Percentiles rank a stretch among this genome's conserved stretches.
These are phyloP conservation scores for Papilio helenus DNA, from an alignment of 1,140 invertebrate species.

Conservation along the genomic window DNA sequence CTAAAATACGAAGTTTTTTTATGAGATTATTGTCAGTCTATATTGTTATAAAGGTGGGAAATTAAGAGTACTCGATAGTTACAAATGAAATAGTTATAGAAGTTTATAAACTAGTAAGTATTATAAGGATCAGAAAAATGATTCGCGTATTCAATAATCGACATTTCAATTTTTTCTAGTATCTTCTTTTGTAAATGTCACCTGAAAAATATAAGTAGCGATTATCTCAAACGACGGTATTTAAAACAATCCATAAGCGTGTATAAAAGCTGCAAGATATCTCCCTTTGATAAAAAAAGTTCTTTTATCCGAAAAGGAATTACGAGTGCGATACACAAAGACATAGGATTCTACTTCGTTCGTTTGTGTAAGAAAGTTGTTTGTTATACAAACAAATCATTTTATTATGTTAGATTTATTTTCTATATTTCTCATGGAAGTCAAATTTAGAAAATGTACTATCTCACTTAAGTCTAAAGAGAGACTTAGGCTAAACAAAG, in stretches of 20 bases:
- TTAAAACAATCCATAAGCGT: not conserved
- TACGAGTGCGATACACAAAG: slow-evolving; percentile 41
- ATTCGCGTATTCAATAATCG: too few relatives aligned
- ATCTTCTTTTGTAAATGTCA: too few relatives aligned
- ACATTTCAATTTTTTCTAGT: too few relatives aligned
- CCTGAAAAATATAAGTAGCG: not conserved
- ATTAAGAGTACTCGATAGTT: too few relatives aligned
- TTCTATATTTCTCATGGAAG: not conserved
- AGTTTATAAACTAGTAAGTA: too few relatives aligned
- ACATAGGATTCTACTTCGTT: not conserved
- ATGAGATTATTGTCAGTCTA: not conserved
- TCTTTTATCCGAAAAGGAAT: slow-evolving; percentile 68
- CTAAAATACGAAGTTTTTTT: too few relatives aligned
- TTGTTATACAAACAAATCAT: not conserved
- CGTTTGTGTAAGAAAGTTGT: slow-evolving; percentile 3
- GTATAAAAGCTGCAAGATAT: slow-evolving; percentile 41
- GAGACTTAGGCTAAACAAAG: not conserved
- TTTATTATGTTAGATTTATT: not conserved
- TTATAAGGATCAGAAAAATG: too few relatives aligned
- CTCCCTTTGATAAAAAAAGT: slow-evolving; percentile 59
- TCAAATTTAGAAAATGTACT: not conserved
- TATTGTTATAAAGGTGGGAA: not conserved
- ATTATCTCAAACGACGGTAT: not conserved
- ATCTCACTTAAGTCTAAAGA: not conserved
- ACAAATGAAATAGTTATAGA: too few relatives aligned